These are phyloP conservation scores for Camelus dromedarius DNA, from an alignment of 2,113 vertebrate species.

Conservation along the genomic window DNA sequence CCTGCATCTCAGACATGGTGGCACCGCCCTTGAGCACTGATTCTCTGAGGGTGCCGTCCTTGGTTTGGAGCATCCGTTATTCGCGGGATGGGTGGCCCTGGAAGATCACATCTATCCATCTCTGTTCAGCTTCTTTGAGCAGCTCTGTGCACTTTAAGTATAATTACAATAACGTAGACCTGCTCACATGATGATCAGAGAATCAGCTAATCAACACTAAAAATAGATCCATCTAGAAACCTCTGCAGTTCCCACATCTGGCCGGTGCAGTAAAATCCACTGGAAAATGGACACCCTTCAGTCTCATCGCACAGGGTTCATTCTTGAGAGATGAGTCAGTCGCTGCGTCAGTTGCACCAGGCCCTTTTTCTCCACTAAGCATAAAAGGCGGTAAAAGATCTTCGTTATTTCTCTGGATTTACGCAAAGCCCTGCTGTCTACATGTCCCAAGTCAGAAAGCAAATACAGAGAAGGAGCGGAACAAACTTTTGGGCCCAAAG, in stretches of 20 bases:
- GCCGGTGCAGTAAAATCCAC: neutral
- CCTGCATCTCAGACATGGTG: neutral
- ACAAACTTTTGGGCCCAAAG: neutral
- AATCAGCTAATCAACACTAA: neutral
- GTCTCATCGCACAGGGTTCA: neutral
- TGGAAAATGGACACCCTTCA: neutral
- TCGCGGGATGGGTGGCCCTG: too few species aligned
- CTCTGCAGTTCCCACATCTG: neutral
- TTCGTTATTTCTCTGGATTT: constrained; percentile 2
- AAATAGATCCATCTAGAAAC: neutral
- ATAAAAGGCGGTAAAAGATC: neutral
- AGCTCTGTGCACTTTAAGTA: neutral
- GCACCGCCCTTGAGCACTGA: neutral
- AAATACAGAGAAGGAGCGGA: neutral
- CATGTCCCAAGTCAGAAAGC: neutral
- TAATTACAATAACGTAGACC: neutral
- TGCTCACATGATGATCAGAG: neutral
- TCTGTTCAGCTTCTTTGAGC: neutral
- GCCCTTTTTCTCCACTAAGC: neutral
- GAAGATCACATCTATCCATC: neutral
- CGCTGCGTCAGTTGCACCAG: neutral
- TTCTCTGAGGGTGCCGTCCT: neutral
- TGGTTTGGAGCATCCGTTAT: neutral
- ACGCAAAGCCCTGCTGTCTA: neutral
- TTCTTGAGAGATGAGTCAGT: neutral